Conservation (phyloP, 2,888 invertebrate genomes). For the Agrotis segetum region DNA sequence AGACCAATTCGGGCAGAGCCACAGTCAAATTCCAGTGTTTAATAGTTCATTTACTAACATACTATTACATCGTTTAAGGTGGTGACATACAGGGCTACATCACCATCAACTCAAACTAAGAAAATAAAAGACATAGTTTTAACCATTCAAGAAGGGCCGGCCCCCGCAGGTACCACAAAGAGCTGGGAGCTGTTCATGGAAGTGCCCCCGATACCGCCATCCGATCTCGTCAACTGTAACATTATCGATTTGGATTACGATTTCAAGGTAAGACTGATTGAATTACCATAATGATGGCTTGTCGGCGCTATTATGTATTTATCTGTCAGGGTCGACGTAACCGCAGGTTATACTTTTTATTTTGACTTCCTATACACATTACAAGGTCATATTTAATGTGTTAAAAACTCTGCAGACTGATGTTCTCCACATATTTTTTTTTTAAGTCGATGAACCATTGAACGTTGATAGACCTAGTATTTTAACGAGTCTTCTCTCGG, state of each 20-base stretch:
- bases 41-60: too few relatives aligned
- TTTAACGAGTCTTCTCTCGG: too few relatives aligned
- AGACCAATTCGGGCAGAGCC: background rate
- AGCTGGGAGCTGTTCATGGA: constrained; percentile 92
- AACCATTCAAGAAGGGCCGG: constrained; percentile 93
- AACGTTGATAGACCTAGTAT: too few relatives aligned
- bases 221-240: constrained; percentile 94
- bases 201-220: constrained; percentile 94
- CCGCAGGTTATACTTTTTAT: background rate
- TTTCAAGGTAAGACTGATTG: constrained; percentile 89
- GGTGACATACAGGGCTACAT: constrained; percentile 92
- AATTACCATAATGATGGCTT: constrained; percentile 20
- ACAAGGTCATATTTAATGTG: too few relatives aligned
- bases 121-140: constrained; percentile 91
- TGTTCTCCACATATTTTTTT: too few relatives aligned
- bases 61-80: constrained; percentile 78
- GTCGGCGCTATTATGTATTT: constrained; percentile 5
- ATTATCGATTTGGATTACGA: constrained; percentile 95
- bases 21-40: background rate
- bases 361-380: background rate
- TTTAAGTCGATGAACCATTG: too few relatives aligned
- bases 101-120: constrained; percentile 92
- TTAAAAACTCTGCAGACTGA: too few relatives aligned
- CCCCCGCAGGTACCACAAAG: constrained; percentile 91
- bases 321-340: constrained; percentile 19